phyloP scores from a whole-genome alignment of 2,113 vertebrate species.

The Epinephelus fuscoguttatus region DNA sequence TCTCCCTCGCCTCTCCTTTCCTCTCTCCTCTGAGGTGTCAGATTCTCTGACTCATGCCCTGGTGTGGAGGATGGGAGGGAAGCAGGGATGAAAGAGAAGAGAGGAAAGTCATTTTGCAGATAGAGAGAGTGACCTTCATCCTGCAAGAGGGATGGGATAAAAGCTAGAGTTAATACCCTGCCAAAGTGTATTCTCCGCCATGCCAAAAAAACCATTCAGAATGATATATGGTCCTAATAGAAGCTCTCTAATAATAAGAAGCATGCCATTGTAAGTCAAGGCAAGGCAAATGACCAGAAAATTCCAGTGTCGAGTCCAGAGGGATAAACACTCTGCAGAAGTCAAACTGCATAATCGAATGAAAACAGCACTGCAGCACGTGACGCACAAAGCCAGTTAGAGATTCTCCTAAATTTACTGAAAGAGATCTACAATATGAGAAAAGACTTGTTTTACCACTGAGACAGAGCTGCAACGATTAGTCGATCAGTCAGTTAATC shows the following conservation, averaged over 20 bases:
- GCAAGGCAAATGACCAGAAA: conserved; percentile 58
- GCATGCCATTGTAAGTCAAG: conserved; percentile 53
- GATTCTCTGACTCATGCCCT: conserved; percentile 82
- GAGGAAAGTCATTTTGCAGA: conserved; percentile 79
- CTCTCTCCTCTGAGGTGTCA: conserved; percentile 74
- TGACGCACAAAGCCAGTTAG: conserved; percentile 2
- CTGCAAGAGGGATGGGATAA: conserved; percentile 77
- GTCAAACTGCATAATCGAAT: conserved; percentile 27
- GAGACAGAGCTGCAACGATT: neutral
- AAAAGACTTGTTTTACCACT: neutral
- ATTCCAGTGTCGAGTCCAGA: conserved; percentile 37
- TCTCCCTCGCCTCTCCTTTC: conserved; percentile 17
- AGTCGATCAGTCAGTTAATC: neutral
- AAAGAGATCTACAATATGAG: conserved; percentile 10
- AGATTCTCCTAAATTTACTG: conserved; percentile 9
- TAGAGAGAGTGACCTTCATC: conserved; percentile 82
- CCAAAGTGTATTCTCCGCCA: conserved; percentile 75
- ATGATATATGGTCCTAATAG: conserved; percentile 70
- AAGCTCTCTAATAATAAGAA: conserved; percentile 70
- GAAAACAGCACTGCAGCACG: conserved; percentile 31
- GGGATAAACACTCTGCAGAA: conserved; percentile 46
- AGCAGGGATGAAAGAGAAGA: conserved; percentile 76
- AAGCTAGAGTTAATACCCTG: conserved; percentile 81
- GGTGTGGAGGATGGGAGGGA: conserved; percentile 75
- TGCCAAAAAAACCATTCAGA: conserved; percentile 66